Percentiles rank a stretch among this genome's conserved stretches.
phyloP scores from a whole-genome alignment of 2,113 vertebrate species.

The Laticauda colubrina region DNA sequence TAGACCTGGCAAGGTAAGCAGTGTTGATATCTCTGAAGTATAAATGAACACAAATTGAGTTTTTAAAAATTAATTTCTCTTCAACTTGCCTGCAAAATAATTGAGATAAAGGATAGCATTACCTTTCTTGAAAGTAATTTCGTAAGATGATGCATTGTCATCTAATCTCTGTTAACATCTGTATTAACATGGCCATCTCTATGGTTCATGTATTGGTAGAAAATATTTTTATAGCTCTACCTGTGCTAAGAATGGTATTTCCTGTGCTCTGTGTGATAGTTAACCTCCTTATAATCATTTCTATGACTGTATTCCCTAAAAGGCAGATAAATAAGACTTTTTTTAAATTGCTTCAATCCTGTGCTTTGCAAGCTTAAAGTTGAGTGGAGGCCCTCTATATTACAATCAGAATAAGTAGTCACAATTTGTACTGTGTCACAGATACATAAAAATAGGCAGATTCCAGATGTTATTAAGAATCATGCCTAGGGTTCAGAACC shows the following conservation, averaged over 20 bases:
- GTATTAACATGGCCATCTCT: background rate
- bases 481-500: background rate
- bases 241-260: background rate
- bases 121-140: background rate
- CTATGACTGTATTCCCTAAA: background rate
- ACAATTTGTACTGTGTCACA: background rate
- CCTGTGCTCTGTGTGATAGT: background rate
- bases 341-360: background rate
- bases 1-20: conserved; percentile 93
- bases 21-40: conserved; percentile 33
- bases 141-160: background rate
- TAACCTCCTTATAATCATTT: background rate
- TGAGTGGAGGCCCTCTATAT: background rate
- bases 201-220: background rate
- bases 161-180: background rate
- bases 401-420: background rate
- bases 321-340: background rate
- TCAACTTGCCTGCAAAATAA: background rate
- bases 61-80: background rate
- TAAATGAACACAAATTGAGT: conserved; percentile 12
- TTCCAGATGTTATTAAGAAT: background rate
- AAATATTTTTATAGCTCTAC: background rate
- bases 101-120: background rate
- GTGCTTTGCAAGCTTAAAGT: too few relatives aligned
- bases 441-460: background rate